Evolutionary conservation across 2,888 invertebrate species (phyloP), one percentile per base, ranked within the genome.

Genomic region (Mythimna vitellina): DNA sequence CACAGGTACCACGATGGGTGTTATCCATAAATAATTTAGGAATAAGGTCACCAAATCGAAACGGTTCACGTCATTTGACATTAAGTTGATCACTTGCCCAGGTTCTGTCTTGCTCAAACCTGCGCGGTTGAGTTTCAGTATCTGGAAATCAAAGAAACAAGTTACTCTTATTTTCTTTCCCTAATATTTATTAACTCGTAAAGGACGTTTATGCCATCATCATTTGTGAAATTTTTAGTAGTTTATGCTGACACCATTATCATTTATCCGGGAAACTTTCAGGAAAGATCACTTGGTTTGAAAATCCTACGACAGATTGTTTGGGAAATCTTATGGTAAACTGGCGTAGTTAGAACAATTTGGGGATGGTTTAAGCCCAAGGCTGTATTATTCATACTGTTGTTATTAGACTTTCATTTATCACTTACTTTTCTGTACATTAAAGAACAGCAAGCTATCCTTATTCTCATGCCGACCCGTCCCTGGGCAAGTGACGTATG

Each of bases 21-120:
- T 97, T 62, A 98, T 97, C 98, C 98, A 98, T 60, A 98, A 91
- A 89, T 97, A 98, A 92, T 98, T 98, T 5, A 98, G 92, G 89
- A 97, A 97, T 63, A 97, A 81, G n/a, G 97, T 96, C 25, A 97
- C 97, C 91, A 97, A 92, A 88, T 98, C 98, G 90, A 98, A 98
- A 75, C 98, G 96, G 85, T 97, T 97, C 2, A 98, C 98, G 89
- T 99, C 99, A 87, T 98, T 98, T 0, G 98, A 98, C 94, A 99
- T 96, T 70, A 99, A 93, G 91, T 98, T 98, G 54, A 98, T 97
- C 83, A 99, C 97, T 92, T 98, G 98, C 0, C 98, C 98, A 79
- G 98, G 92, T 94, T 97, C 87, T 90, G 97, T 97, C 89, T 97
- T 95, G 58, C 95, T 95, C 79, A 97, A 88, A 1, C 97, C 97